phyloP scores from a whole-genome alignment of 2,888 invertebrate genomes.

The Rotaria socialis region DNA sequence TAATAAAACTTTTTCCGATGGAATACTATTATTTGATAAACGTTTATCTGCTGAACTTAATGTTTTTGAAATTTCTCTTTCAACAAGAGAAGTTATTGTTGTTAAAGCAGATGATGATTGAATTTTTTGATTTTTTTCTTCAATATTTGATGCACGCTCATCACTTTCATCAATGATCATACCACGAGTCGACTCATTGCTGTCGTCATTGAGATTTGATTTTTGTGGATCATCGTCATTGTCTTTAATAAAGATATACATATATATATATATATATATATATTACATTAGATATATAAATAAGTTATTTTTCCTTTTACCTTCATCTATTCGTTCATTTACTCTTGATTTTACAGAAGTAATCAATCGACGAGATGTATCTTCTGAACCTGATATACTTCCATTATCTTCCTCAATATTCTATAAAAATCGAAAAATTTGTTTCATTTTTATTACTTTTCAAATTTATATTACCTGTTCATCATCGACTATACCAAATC shows the following conservation, averaged over 20 bases:
- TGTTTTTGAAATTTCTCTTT: slow-evolving; percentile 21
- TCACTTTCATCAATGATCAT: slow-evolving; percentile 4
- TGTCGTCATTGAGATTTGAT: not conserved
- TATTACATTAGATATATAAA: too few species aligned
- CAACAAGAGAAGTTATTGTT: slow-evolving; percentile 22
- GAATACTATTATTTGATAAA: not conserved
- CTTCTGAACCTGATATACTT: not conserved
- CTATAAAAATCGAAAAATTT: not conserved
- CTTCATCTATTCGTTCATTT: not conserved
- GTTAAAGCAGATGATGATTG: not conserved
- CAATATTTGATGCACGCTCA: not conserved
- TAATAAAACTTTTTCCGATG: not conserved
- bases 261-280: too few species aligned
- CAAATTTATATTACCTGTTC: not conserved
- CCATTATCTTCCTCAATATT: slow-evolving; percentile 4
- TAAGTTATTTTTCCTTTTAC: not conserved
- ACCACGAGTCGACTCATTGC: slow-evolving; percentile 9
- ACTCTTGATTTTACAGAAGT: not conserved
- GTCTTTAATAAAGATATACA: not conserved
- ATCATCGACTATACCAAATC: not conserved
- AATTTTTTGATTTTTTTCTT: not conserved
- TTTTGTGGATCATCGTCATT: not conserved
- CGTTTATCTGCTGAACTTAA: slow-evolving; percentile 5
- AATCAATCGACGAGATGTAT: not conserved
- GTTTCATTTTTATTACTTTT: not conserved